Conservation (phyloP, 2,113 vertebrate species). For the Syrrhaptes paradoxus region DNA sequence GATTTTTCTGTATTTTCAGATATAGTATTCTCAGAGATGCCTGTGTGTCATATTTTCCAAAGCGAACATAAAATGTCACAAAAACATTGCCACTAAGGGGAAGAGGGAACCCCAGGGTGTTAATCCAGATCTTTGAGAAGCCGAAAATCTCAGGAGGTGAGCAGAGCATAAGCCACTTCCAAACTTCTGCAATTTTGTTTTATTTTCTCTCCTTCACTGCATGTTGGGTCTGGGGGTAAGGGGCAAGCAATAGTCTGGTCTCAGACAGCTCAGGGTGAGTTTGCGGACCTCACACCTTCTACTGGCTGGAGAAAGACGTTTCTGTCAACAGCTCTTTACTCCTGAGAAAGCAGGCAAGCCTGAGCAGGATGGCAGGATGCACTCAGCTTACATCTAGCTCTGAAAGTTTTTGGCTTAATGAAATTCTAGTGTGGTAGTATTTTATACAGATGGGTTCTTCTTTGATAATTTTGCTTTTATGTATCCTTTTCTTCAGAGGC, state of each 20-base stretch:
- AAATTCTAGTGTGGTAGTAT: background rate
- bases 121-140: background rate
- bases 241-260: too few species aligned
- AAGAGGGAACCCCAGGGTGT: background rate
- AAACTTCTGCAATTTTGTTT: background rate
- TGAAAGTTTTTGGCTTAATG: background rate
- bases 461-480: background rate
- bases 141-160: background rate
- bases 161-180: background rate
- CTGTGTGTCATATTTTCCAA: background rate
- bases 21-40: background rate
- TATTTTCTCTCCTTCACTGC: background rate
- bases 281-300: background rate
- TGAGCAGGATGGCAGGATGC: background rate
- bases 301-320: background rate
- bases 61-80: background rate
- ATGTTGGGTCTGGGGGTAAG: background rate
- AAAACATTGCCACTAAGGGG: background rate
- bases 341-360: background rate
- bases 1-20: background rate
- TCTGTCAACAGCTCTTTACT: background rate
- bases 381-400: background rate
- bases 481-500: background rate
- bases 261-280: background rate
- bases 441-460: background rate